These are phyloP conservation scores for Nephrocerus scutellatus DNA, from an alignment of 2,888 invertebrate genomes.

Conservation along the genomic window DNA sequence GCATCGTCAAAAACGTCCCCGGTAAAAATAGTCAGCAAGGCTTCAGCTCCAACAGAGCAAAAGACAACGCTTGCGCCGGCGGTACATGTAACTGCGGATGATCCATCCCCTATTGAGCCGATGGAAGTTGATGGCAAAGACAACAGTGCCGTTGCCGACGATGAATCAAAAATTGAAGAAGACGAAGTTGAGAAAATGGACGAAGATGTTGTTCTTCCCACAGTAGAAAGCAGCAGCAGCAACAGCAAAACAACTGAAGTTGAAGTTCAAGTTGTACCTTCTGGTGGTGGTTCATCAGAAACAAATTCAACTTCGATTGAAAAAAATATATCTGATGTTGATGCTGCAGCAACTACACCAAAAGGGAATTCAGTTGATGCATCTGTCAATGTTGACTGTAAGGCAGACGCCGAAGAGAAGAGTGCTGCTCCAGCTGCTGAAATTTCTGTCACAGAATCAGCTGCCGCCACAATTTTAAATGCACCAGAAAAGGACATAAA, in stretches of 20 bases:
- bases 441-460: constrained; percentile 5
- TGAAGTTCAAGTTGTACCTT: constrained; percentile 9
- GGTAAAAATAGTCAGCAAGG: neutral
- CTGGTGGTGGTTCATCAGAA: constrained; percentile 1
- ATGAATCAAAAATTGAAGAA: constrained; percentile 16
- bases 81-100: constrained; percentile 20
- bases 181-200: constrained; percentile 11
- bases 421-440: constrained; percentile 6
- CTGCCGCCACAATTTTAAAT: neutral
- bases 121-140: constrained; percentile 41
- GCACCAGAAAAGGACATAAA: constrained; percentile 17
- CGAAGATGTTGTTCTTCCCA: constrained; percentile 5
- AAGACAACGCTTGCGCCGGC: constrained; percentile 1
- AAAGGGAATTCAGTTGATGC: constrained; percentile 11
- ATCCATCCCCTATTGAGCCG: constrained; percentile 35
- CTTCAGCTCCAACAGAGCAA: constrained; percentile 1
- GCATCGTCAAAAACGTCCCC: constrained; percentile 1
- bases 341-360: neutral
- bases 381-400: constrained; percentile 16
- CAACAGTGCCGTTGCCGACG: constrained; percentile 20
- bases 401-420: neutral
- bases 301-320: constrained; percentile 1
- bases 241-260: constrained; percentile 15
- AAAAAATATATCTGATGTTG: constrained; percentile 2
- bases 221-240: constrained; percentile 16